Base-by-base conservation (phyloP, 2,113 vertebrate genomes). In the Notiomystis cincta region DNA sequence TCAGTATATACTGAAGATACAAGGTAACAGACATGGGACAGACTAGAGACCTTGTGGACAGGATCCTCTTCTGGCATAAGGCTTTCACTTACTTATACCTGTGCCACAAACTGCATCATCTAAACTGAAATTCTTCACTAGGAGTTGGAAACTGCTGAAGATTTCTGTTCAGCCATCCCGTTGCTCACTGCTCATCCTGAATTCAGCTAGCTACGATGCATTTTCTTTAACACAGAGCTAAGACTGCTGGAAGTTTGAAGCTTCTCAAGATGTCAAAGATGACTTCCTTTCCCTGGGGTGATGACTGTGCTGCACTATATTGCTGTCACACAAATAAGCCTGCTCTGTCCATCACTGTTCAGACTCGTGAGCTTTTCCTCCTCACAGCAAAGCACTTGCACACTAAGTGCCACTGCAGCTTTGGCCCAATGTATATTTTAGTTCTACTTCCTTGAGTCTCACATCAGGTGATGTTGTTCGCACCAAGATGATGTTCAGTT, bases 351-450 rank as follows among this genome's bases (percentile, higher is more conserved):
- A 33, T 28, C 76, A 51, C 51, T 2, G 3, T 13, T 67, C 76
- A 78, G 27, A 25, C 47, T 53, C 8, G 1, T 25, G 33, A 92
- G 71, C 58, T 77, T 37, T 17, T 71, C 60, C 61, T 33, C 71
- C 66, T 56, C 48, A 69, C 47, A 84, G 48, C 42, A 72, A 81
- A 78, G 38, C 2, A 1, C 51, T 6, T 51, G 20, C 33, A 64
- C 60, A 44, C 11, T 64, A 21, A 89, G 21, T 40, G n/a, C 51
- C 57, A 65, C 24, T 19, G 42, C 19, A 77, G 53, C 20, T 87
- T 79, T 44, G 40, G 64, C 20, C 27, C 54, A 66, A 53, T 0
- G 0, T 5, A 4, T 20, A 48, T 79, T 66, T 54, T 4, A 79
- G 60, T 37, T 82, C 77, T 56, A 23, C 4, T 8, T 25, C 44